phyloP scores from a whole-genome alignment of 2,888 invertebrate species.

The Phalangium opilio region DNA sequence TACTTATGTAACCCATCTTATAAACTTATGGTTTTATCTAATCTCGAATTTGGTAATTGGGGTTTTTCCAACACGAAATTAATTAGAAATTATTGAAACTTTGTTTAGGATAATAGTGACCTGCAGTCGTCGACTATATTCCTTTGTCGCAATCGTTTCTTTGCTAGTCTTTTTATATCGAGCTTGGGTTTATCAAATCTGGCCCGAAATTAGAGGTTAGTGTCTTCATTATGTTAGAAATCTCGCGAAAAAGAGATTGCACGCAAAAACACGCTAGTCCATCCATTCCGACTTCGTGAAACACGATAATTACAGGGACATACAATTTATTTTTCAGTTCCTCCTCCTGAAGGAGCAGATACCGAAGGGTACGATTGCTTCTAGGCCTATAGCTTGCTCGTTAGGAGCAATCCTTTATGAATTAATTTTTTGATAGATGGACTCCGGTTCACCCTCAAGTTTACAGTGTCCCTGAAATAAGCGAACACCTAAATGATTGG shows the following conservation, averaged over 20 bases:
- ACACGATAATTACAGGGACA: neutral
- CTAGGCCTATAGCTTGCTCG: neutral
- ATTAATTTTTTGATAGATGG: conserved; percentile 25
- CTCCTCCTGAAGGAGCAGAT: conserved; percentile 18
- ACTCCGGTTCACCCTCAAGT: conserved; percentile 30
- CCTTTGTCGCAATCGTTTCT: too few relatives aligned
- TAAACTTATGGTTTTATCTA: too few relatives aligned
- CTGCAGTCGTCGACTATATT: too few relatives aligned
- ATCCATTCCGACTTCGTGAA: neutral
- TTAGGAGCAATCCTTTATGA: too few relatives aligned
- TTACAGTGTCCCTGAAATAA: conserved; percentile 31
- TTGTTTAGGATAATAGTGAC: too few relatives aligned
- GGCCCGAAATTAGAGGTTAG: conserved; percentile 32
- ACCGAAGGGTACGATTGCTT: conserved; percentile 17
- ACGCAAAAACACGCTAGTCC: too few relatives aligned
- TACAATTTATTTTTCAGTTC: conserved; percentile 13
- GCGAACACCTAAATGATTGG: conserved; percentile 24
- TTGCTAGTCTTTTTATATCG: conserved; percentile 22
- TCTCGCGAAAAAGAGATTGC: neutral
- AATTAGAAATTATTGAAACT: too few relatives aligned
- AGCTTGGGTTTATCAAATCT: conserved; percentile 30
- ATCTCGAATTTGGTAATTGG: too few relatives aligned
- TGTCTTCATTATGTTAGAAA: neutral
- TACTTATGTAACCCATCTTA: too few relatives aligned
- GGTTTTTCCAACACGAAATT: too few relatives aligned